Conservation (phyloP, 1,140 invertebrate genomes). For the Aleiodes sp. region DNA sequence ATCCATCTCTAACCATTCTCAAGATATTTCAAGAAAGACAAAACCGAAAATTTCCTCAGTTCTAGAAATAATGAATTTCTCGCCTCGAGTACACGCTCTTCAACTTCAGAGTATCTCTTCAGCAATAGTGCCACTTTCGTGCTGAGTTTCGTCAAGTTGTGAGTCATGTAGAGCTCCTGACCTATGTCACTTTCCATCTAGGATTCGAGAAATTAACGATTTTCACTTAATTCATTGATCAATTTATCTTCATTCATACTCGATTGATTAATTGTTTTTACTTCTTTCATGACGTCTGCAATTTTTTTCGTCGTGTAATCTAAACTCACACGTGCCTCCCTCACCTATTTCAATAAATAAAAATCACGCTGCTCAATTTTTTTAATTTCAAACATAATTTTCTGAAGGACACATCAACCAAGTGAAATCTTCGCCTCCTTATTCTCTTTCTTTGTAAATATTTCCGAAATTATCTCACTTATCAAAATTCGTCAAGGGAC, state of each 20-base stretch:
- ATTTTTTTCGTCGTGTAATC: slow-evolving; percentile 46
- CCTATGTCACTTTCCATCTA: slow-evolving; percentile 54
- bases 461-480: too few relatives aligned
- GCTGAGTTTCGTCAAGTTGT: slow-evolving; percentile 49
- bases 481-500: too few relatives aligned
- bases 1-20: too few relatives aligned
- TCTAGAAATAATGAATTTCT: not conserved
- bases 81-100: slow-evolving; percentile 56
- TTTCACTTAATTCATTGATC: not conserved
- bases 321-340: slow-evolving; percentile 46
- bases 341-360: slow-evolving; percentile 42
- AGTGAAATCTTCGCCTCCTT: too few relatives aligned
- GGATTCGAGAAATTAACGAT: slow-evolving; percentile 14
- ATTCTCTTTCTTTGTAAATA: too few relatives aligned
- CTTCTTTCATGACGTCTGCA: slow-evolving; percentile 50
- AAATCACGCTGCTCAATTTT: not conserved
- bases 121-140: slow-evolving; percentile 40
- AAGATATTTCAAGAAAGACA: too few relatives aligned
- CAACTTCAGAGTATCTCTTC: slow-evolving; percentile 43
- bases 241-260: slow-evolving; percentile 9
- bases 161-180: slow-evolving; percentile 52
- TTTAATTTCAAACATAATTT: not conserved
- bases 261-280: slow-evolving; percentile 23
- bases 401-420: too few relatives aligned
- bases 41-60: not conserved